Percentiles rank a stretch among this genome's conserved stretches.
These are phyloP conservation scores for Drepana arcuata DNA, from an alignment of 1,140 invertebrate species.

Conservation along the genomic window DNA sequence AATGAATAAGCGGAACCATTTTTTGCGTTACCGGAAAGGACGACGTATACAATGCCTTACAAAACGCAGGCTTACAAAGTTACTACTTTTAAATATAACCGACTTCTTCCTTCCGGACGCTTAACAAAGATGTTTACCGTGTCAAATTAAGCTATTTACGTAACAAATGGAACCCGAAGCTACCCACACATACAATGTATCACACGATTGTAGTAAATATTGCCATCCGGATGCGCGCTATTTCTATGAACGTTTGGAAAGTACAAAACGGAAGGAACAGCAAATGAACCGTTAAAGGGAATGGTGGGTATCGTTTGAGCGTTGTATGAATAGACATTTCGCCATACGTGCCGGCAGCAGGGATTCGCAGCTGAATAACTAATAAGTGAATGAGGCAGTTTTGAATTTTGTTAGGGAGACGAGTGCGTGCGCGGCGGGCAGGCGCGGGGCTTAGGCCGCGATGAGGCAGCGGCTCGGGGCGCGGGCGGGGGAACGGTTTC, in stretches of 20 bases:
- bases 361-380: slow-evolving; percentile 27
- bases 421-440: slow-evolving; percentile 20
- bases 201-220: no score
- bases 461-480: slow-evolving; percentile 29
- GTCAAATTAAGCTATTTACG: no score
- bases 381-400: slow-evolving; percentile 18
- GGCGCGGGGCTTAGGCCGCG: slow-evolving; percentile 25
- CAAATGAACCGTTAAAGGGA: slow-evolving; percentile 22
- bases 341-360: slow-evolving; percentile 35
- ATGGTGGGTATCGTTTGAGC: slow-evolving; percentile 9
- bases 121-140: no score
- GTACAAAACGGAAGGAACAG: slow-evolving; percentile 31
- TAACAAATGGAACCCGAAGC: no score
- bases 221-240: no score
- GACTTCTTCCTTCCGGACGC: slow-evolving; percentile 22
- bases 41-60: slow-evolving; percentile 12
- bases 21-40: slow-evolving; percentile 7
- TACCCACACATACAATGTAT: no score
- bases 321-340: slow-evolving; percentile 28
- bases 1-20: slow-evolving; percentile 11
- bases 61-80: slow-evolving; percentile 11
- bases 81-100: slow-evolving; percentile 8
- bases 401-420: slow-evolving; percentile 22
- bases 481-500: slow-evolving; percentile 36
- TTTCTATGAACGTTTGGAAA: no score